Base-by-base conservation (phyloP, 1,140 invertebrate species). In the Procambarus virginalis region DNA sequence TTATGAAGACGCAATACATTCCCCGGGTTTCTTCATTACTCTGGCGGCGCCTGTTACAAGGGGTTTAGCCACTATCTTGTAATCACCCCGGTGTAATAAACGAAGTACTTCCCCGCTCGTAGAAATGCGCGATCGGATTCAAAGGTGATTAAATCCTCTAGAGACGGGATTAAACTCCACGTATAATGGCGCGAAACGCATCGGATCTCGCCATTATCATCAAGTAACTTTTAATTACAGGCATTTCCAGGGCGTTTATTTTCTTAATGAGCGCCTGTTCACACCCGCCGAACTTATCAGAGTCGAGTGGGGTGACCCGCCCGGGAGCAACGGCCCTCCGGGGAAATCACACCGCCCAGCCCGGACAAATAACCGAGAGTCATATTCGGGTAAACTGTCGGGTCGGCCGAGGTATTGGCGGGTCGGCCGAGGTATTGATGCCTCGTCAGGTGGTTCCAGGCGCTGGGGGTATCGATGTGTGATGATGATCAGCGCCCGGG, bases 211-310 rank as follows among this genome's bases (percentile, higher is more conserved):
- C 87, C 87, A 89, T 89, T 89, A 89, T 89, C 87, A 89, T 89
- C 87, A 89, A 89, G 87, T 89, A 89, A 89, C 87, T 89, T 89
- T 89, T 89, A 89, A 89, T 89, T 89, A 89, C 87, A 89, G 87
- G 87, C 87, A 89, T 89, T 89, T 89, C 87, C 79, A 64, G 73
- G 68, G 87, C 87, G 87, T 89, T 89, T 89, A 89, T 89, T 89
- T 89, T 82, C 80, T 89, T 89, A 89, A 89, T 89, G 87, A 89
- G 87, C 87, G 80, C 34, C 86, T 82, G 87, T 89, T 89, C 87
- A 83, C 87, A 77, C 48, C 81, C 79, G 70, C 87, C 87, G 87
- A 82, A 89, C 87, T 89, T 89, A 89, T 89, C 87, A 89, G 87
- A 60, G 81, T 68, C 85, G 87, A 89, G 87, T 89, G 87, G 87